Evolutionary conservation across 2,113 vertebrate genomes (phyloP).

Genomic region (Megaceryle maxima): DNA sequence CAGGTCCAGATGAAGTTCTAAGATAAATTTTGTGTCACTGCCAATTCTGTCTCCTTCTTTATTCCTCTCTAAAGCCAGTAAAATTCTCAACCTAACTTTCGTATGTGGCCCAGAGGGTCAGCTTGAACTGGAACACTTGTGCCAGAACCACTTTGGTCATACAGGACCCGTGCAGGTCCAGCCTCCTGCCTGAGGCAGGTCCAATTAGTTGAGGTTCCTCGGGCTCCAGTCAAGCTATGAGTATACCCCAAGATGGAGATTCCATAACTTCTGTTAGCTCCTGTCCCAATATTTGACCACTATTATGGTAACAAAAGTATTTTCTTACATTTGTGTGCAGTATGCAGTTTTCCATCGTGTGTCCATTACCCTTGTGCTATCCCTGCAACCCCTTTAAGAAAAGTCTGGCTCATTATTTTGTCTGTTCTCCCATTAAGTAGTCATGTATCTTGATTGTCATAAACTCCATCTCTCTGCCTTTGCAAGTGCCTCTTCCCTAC

Average conservation of each 20-base stretch:
- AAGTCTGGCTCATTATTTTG: background rate
- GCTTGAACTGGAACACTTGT: background rate
- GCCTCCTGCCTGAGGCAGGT: background rate
- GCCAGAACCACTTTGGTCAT: background rate
- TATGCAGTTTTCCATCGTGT: background rate
- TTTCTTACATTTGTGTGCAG: background rate
- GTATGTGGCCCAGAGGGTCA: background rate
- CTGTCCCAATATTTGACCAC: background rate
- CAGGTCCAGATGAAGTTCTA: background rate
- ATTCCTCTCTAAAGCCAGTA: background rate
- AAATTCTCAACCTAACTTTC: background rate
- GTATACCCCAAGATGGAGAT: background rate
- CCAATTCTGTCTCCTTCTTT: background rate
- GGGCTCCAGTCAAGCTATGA: background rate
- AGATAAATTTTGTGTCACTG: background rate
- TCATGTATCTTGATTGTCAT: background rate
- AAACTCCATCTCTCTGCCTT: background rate
- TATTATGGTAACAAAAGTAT: background rate
- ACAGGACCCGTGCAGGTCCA: background rate
- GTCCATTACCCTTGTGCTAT: background rate
- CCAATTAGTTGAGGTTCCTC: background rate
- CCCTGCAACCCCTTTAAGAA: background rate
- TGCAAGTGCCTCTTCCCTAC: background rate
- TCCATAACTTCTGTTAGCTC: background rate
- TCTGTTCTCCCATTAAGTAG: background rate